Evolutionary conservation across 1,140 invertebrate genomes (phyloP).

Genomic region (Drosophila funebris): DNA sequence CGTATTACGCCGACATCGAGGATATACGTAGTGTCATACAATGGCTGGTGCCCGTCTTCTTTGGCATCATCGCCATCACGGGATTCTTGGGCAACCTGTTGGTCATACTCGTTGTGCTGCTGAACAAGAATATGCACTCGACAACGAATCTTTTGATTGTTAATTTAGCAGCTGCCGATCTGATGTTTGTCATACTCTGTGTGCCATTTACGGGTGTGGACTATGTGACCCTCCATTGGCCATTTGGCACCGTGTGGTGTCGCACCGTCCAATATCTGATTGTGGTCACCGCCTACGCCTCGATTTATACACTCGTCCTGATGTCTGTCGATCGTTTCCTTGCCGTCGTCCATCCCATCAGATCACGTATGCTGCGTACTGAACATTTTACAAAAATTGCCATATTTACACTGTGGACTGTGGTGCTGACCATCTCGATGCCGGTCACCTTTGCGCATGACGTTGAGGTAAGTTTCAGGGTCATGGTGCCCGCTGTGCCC

Average conservation of each 20-base stretch:
- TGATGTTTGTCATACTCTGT: constrained; percentile 97
- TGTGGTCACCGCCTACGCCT: constrained; percentile 95
- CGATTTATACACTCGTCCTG: constrained; percentile 97
- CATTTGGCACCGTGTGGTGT: constrained; percentile 95
- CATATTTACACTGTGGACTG: constrained; percentile 91
- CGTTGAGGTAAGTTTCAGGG: constrained; percentile 84
- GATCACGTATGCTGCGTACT: constrained; percentile 91
- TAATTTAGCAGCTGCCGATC: constrained; percentile 94
- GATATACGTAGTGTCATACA: constrained; percentile 46
- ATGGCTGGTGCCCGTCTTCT: constrained; percentile 91
- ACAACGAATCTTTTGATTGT: constrained; percentile 97
- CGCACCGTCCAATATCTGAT: constrained; percentile 91
- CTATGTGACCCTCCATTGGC: constrained; percentile 93
- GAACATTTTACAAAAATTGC: constrained; percentile 92
- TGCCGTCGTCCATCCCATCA: constrained; percentile 96
- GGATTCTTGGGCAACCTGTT: constrained; percentile 95
- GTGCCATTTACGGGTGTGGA: constrained; percentile 95
- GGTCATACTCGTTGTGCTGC: constrained; percentile 92
- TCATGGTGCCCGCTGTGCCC: constrained; percentile 54
- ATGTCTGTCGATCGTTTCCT: constrained; percentile 98
- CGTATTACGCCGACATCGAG: constrained; percentile 34
- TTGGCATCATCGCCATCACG: constrained; percentile 93
- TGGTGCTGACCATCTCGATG: constrained; percentile 89
- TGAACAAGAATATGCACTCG: constrained; percentile 95
- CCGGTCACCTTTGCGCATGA: constrained; percentile 92